phyloP scores from a whole-genome alignment of 2,113 vertebrate species.

The Pseudorhombus dupliciocellatus region DNA sequence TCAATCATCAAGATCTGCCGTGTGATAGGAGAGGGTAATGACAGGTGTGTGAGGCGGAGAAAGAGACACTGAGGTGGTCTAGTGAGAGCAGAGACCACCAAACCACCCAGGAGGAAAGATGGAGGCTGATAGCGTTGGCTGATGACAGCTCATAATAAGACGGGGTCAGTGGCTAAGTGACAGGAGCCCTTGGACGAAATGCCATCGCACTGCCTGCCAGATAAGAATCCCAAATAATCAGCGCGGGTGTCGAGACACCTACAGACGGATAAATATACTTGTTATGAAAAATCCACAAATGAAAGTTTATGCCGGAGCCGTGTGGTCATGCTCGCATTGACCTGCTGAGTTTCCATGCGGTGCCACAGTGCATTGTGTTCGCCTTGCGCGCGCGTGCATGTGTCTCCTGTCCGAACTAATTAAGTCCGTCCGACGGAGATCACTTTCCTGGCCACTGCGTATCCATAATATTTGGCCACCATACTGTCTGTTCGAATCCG shows the following conservation, averaged over 20 bases:
- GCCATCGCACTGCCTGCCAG: slow-evolving; percentile 17
- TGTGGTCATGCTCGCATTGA: background rate
- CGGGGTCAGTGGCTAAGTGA: slow-evolving; percentile 56
- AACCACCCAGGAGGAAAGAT: slow-evolving; percentile 51
- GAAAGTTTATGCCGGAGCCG: background rate
- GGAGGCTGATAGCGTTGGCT: slow-evolving; percentile 57
- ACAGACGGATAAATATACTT: background rate
- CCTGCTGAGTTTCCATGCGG: background rate
- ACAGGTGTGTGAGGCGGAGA: slow-evolving; percentile 46
- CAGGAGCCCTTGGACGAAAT: slow-evolving; percentile 38
- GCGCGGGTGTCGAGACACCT: background rate
- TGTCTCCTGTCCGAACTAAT: slow-evolving; percentile 32
- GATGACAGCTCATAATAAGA: slow-evolving; percentile 63
- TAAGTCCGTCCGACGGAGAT: slow-evolving; percentile 39
- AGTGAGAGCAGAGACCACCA: slow-evolving; percentile 37
- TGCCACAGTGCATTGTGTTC: slow-evolving; percentile 21
- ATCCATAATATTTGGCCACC: slow-evolving; percentile 73
- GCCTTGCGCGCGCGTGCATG: background rate
- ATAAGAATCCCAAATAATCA: slow-evolving; percentile 11
- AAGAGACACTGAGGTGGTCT: slow-evolving; percentile 58
- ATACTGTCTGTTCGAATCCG: slow-evolving; percentile 39
- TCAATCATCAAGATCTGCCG: slow-evolving; percentile 47
- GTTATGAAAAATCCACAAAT: background rate
- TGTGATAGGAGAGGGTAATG: slow-evolving; percentile 50
- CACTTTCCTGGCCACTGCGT: slow-evolving; percentile 43